These are phyloP conservation scores for Maniola jurtina DNA, from an alignment of 1,140 invertebrate species.

Conservation along the genomic window DNA sequence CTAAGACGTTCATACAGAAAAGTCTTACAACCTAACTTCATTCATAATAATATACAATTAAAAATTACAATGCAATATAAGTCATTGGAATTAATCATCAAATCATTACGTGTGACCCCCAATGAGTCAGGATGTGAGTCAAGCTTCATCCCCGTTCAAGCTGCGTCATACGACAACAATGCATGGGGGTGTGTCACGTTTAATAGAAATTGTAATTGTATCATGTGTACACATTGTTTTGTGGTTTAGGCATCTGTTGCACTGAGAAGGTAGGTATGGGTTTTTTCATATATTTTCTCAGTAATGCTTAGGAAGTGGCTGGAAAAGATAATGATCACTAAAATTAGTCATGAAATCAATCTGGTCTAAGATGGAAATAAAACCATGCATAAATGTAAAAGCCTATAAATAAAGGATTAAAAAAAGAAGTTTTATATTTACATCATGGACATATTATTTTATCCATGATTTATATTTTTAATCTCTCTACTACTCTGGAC, in stretches of 20 bases:
- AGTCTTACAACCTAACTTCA: background rate
- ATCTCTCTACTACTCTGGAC: no score
- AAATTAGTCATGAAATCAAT: no score
- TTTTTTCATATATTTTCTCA: no score
- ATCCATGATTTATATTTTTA: no score
- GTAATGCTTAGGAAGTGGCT: no score
- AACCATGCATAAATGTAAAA: no score
- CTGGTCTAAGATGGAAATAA: no score
- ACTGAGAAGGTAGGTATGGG: no score
- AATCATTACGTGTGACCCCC: conserved; percentile 12
- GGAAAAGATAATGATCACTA: no score
- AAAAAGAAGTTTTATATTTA: no score
- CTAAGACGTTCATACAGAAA: background rate
- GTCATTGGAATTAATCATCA: conserved; percentile 16
- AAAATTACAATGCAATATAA: conserved; percentile 16
- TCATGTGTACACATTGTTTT: background rate
- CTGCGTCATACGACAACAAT: conserved; percentile 10
- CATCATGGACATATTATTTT: no score
- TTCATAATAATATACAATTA: conserved; percentile 12
- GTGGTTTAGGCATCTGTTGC: background rate
- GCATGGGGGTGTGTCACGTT: conserved; percentile 7
- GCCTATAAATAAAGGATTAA: no score
- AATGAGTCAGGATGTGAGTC: conserved; percentile 12
- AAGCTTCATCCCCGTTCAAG: conserved; percentile 6
- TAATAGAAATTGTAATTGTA: background rate